These are phyloP conservation scores for Steatornis caripensis DNA, from an alignment of 2,113 vertebrate genomes.

Conservation along the genomic window DNA sequence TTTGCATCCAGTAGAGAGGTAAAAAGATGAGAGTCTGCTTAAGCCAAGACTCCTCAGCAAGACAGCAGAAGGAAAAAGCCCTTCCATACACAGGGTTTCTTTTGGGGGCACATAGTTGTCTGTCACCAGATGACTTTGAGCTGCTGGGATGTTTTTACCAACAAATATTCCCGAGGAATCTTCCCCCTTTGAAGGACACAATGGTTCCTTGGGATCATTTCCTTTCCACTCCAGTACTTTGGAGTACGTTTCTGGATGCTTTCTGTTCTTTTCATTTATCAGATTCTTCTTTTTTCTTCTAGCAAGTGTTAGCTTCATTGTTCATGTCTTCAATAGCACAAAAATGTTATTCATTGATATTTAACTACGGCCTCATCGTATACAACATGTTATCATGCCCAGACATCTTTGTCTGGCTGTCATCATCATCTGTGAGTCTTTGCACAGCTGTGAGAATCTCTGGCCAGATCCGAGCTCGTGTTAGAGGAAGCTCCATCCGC, in stretches of 20 bases:
- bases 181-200: background rate
- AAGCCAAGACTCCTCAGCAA: background rate
- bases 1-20: background rate
- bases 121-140: background rate
- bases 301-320: constrained; percentile 17
- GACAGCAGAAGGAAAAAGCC: background rate
- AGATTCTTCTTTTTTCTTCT: background rate
- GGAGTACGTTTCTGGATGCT: background rate
- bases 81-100: background rate
- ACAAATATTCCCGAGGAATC: background rate
- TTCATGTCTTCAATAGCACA: constrained; percentile 12
- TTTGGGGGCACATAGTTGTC: background rate
- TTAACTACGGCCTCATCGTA: constrained; percentile 9
- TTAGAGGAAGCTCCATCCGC: background rate
- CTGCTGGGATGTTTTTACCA: background rate
- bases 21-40: background rate
- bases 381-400: constrained; percentile 42
- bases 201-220: background rate
- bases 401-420: constrained; percentile 53
- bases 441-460: constrained; percentile 29
- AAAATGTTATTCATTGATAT: constrained; percentile 22
- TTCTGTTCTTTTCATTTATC: constrained; percentile 8
- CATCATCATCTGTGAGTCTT: background rate
- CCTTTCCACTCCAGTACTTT: background rate
- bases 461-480: background rate